Evolutionary conservation across 2,113 vertebrate species (phyloP).

Genomic region (Pao palembangensis): DNA sequence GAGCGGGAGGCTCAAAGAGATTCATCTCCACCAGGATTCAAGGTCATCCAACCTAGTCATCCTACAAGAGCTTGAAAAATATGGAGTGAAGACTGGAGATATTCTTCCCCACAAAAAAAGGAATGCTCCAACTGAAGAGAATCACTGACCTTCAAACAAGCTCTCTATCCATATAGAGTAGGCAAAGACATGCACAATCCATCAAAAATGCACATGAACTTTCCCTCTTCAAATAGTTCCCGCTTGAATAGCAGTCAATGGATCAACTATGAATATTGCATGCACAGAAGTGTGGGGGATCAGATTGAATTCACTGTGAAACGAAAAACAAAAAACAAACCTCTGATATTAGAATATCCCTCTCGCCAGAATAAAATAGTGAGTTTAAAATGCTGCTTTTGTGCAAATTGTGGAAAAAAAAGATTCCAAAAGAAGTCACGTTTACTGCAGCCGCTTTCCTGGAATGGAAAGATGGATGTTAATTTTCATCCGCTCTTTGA

Average conservation of each 20-base stretch:
- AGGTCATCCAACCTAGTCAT: conserved; percentile 72
- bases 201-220: conserved; percentile 79
- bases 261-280: conserved; percentile 78
- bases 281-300: conserved; percentile 56
- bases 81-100: conserved; percentile 63
- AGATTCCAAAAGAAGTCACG: conserved; percentile 71
- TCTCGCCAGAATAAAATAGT: conserved; percentile 21
- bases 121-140: conserved; percentile 68
- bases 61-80: conserved; percentile 64
- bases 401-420: neutral
- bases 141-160: conserved; percentile 77
- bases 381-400: neutral
- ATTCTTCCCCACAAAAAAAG: conserved; percentile 48
- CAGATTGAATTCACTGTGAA: conserved; percentile 55
- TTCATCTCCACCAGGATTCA: conserved; percentile 60
- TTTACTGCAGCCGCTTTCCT: conserved; percentile 74
- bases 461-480: conserved; percentile 89
- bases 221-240: conserved; percentile 76
- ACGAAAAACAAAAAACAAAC: conserved; percentile 35
- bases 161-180: conserved; percentile 75
- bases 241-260: conserved; percentile 72
- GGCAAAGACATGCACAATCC: conserved; percentile 72
- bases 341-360: conserved; percentile 32
- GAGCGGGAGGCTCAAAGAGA: conserved; percentile 53
- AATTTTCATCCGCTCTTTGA: conserved; percentile 93